Conservation (phyloP, 2,888 invertebrate genomes). For the Stenurella melanura region DNA sequence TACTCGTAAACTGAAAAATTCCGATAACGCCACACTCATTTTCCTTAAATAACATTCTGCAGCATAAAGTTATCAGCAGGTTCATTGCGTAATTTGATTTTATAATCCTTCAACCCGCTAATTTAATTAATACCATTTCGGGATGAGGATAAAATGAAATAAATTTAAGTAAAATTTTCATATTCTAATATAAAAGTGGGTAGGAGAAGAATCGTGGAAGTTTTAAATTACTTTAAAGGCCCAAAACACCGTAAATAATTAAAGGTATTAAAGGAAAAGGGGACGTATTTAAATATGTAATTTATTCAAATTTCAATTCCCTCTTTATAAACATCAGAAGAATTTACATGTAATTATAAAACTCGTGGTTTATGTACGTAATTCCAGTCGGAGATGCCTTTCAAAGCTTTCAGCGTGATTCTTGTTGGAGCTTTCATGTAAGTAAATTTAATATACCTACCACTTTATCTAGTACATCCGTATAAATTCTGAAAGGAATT, state of each 20-base stretch:
- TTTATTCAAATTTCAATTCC: constrained; percentile 68
- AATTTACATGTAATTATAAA: constrained; percentile 71
- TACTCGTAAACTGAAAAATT: too few species aligned
- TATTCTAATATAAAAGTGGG: constrained; percentile 40
- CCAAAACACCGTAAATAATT: constrained; percentile 60
- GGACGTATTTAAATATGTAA: constrained; percentile 66
- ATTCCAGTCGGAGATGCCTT: constrained; percentile 66
- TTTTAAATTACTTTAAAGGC: constrained; percentile 54
- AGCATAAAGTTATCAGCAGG: background rate
- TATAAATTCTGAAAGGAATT: constrained; percentile 59
- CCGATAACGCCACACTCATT: too few species aligned
- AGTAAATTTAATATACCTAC: constrained; percentile 68
- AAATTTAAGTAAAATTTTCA: constrained; percentile 42
- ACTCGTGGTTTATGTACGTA: constrained; percentile 67
- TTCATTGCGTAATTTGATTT: background rate
- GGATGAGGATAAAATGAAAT: constrained; percentile 41
- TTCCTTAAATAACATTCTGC: too few species aligned
- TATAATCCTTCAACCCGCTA: background rate
- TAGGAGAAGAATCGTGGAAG: constrained; percentile 39
- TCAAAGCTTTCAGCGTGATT: constrained; percentile 67
- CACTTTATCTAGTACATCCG: constrained; percentile 62
- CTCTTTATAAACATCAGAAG: constrained; percentile 69
- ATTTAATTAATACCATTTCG: constrained; percentile 15
- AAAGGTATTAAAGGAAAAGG: constrained; percentile 59
- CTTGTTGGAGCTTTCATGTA: constrained; percentile 68